Evolutionary conservation across 2,113 vertebrate genomes (phyloP).

Genomic region (Tretioscincus oriximinensis): DNA sequence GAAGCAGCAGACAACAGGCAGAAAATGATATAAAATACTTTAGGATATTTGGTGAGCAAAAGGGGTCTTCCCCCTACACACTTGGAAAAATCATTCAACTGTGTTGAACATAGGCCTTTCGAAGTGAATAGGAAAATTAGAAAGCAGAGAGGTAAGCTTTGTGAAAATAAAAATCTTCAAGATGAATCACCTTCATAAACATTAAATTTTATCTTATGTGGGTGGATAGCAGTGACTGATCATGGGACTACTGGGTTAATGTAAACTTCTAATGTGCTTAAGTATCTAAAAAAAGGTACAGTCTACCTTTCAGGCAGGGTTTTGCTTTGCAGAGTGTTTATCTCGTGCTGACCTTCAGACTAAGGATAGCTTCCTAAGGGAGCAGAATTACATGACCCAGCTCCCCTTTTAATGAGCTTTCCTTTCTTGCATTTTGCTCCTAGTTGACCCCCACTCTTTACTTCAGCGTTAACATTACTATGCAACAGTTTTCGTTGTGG

Average conservation of each 20-base stretch:
- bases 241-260: not conserved
- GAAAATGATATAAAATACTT: not conserved
- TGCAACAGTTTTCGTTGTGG: not conserved
- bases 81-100: not conserved
- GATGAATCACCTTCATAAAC: not conserved
- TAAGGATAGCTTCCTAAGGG: not conserved
- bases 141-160: not conserved
- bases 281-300: not conserved
- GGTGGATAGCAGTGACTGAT: not conserved
- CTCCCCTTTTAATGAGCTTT: not conserved
- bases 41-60: not conserved
- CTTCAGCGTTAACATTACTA: not conserved
- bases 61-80: not conserved
- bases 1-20: not conserved
- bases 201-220: not conserved
- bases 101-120: not conserved
- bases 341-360: not conserved
- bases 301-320: not conserved
- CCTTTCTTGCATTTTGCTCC: not conserved
- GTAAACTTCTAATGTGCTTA: not conserved
- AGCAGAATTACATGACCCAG: not conserved
- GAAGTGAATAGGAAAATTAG: not conserved
- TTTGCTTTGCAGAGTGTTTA: slow-evolving; percentile 15
- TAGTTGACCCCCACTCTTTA: not conserved
- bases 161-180: not conserved